Conservation (phyloP, 1,140 invertebrate genomes). For the Camponotus pennsylvanicus region DNA sequence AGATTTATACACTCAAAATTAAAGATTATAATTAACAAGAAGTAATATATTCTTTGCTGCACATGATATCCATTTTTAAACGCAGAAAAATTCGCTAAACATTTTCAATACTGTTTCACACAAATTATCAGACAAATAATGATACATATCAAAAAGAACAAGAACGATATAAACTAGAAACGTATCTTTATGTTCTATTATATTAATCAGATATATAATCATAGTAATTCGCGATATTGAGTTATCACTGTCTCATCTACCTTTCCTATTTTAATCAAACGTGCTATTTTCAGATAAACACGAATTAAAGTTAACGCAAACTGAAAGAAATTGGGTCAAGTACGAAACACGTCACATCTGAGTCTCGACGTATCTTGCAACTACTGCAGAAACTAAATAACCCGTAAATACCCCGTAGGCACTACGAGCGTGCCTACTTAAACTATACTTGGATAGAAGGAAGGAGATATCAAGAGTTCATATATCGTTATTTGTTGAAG, state of each 20-base stretch:
- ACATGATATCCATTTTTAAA: neutral
- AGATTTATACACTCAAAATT: neutral
- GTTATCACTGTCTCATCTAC: slow-evolving; percentile 19
- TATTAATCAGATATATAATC: slow-evolving; percentile 23
- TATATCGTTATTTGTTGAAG: neutral
- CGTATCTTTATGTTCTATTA: neutral
- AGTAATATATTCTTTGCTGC: neutral
- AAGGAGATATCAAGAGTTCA: neutral
- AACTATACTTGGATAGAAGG: neutral
- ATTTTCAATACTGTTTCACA: neutral
- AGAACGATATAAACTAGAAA: neutral
- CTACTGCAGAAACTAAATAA: slow-evolving; percentile 37
- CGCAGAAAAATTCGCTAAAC: neutral
- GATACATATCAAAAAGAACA: too few relatives aligned
- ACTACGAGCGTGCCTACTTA: neutral
- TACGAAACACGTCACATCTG: slow-evolving; percentile 47
- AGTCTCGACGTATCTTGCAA: neutral
- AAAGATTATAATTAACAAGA: neutral
- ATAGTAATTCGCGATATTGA: slow-evolving; percentile 26
- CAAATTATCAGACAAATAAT: neutral
- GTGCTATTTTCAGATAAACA: slow-evolving; percentile 48
- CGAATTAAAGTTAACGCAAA: slow-evolving; percentile 7
- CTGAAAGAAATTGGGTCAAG: slow-evolving; percentile 48
- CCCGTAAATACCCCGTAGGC: neutral
- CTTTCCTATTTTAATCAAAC: slow-evolving; percentile 44